Evolutionary conservation across 2,797 vertebrate species (phyloP).

Genomic region (Macropus fuliginosus): DNA sequence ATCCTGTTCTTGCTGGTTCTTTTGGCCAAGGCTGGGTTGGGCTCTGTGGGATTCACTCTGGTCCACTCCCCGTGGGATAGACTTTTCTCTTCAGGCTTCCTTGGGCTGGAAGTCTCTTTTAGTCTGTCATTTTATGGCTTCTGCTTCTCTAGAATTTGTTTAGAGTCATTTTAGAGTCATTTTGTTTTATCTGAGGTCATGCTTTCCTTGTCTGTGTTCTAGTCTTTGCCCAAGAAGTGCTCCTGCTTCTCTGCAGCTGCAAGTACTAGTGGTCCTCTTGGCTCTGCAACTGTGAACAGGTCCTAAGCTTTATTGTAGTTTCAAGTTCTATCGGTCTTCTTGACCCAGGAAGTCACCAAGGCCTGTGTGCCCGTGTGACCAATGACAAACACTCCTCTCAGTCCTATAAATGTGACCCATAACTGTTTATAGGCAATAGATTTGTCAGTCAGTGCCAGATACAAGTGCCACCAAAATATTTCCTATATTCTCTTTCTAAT

Average conservation of each 20-base stretch:
- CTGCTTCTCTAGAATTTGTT: no score
- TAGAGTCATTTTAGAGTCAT: no score
- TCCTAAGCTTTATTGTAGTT: background rate
- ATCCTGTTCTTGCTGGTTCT: no score
- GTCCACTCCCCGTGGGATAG: no score
- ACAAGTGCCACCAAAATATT: background rate
- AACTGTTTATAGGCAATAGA: background rate
- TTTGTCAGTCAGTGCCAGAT: background rate
- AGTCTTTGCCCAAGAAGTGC: background rate
- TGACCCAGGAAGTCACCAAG: background rate
- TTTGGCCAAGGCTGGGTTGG: no score
- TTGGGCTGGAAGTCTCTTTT: no score
- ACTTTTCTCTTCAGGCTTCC: no score
- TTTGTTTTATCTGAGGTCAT: no score
- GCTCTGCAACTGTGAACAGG: background rate
- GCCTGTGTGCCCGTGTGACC: background rate
- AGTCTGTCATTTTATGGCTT: no score
- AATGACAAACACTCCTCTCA: no score
- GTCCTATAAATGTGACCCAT: background rate
- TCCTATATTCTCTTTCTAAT: background rate
- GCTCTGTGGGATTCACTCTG: no score
- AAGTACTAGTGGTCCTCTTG: background rate
- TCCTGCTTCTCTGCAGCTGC: background rate
- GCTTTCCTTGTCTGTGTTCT: background rate
- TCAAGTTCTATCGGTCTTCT: background rate